These are phyloP conservation scores for Chaetops frenatus DNA, from an alignment of 2,113 vertebrate genomes.

Conservation along the genomic window DNA sequence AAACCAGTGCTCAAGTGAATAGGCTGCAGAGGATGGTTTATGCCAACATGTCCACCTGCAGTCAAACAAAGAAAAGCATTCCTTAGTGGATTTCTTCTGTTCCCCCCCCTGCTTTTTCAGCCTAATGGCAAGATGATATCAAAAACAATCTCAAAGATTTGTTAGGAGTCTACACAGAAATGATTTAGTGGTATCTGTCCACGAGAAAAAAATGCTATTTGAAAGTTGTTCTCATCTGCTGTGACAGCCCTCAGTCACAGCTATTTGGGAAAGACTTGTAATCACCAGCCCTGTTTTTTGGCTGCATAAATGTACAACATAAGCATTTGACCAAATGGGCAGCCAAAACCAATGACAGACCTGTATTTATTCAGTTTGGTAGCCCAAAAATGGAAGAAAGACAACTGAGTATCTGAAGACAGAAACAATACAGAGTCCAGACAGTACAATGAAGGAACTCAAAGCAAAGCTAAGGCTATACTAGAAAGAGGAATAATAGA, in stretches of 20 bases:
- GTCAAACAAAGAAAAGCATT: neutral
- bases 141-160: neutral
- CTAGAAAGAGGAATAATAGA: neutral
- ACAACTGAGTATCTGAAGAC: neutral
- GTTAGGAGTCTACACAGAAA: neutral
- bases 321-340: neutral
- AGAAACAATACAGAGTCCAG: neutral
- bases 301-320: neutral
- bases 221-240: neutral
- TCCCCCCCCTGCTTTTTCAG: neutral
- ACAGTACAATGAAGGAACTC: neutral
- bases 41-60: accelerated
- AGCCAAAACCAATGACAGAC: neutral
- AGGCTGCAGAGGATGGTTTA: neutral
- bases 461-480: neutral
- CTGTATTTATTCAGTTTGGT: neutral
- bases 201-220: neutral
- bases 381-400: neutral
- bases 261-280: neutral
- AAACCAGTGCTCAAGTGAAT: neutral
- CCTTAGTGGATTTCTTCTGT: neutral
- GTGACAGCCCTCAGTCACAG: neutral
- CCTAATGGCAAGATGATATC: neutral
- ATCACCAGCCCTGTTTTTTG: neutral
- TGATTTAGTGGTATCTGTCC: neutral